phyloP scores from a whole-genome alignment of 2,888 invertebrate genomes.

The Cyrtodaria siliqua region DNA sequence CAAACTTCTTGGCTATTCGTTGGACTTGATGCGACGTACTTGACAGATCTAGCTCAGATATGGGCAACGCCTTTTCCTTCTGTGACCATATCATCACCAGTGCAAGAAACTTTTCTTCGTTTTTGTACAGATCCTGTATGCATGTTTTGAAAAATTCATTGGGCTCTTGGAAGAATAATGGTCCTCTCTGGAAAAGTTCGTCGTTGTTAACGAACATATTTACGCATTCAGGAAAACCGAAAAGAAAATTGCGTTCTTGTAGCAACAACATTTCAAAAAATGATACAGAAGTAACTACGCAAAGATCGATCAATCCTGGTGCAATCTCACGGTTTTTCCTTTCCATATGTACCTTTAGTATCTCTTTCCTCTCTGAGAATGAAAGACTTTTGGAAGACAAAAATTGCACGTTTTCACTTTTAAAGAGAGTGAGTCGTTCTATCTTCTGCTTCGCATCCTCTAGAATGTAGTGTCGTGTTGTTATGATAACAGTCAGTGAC shows the following conservation, averaged over 20 bases:
- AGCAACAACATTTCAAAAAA: neutral
- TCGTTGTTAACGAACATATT: slow-evolving; percentile 40
- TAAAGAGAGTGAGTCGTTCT: slow-evolving; percentile 14
- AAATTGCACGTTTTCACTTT: slow-evolving; percentile 25
- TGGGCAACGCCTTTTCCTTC: neutral
- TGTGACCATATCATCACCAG: slow-evolving; percentile 39
- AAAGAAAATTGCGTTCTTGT: neutral
- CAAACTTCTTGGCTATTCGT: slow-evolving; percentile 18
- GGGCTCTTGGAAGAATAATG: slow-evolving; percentile 28
- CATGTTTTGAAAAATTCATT: slow-evolving; percentile 42
- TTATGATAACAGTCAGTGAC: slow-evolving; percentile 22
- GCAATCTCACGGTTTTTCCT: neutral
- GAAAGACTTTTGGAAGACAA: slow-evolving; percentile 40
- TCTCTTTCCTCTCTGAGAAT: slow-evolving; percentile 19
- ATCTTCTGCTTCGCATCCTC: slow-evolving; percentile 25
- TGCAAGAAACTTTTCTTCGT: slow-evolving; percentile 40
- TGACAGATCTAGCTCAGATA: slow-evolving; percentile 2
- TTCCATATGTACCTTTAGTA: slow-evolving; percentile 25
- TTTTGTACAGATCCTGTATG: slow-evolving; percentile 26
- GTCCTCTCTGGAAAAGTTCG: slow-evolving; percentile 21
- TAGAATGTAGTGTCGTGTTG: slow-evolving; percentile 49
- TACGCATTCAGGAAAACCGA: slow-evolving; percentile 52
- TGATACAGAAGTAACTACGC: neutral
- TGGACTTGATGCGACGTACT: slow-evolving; percentile 6
- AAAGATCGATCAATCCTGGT: neutral